Conservation (phyloP, 2,113 vertebrate genomes). For the Rhea americana region DNA sequence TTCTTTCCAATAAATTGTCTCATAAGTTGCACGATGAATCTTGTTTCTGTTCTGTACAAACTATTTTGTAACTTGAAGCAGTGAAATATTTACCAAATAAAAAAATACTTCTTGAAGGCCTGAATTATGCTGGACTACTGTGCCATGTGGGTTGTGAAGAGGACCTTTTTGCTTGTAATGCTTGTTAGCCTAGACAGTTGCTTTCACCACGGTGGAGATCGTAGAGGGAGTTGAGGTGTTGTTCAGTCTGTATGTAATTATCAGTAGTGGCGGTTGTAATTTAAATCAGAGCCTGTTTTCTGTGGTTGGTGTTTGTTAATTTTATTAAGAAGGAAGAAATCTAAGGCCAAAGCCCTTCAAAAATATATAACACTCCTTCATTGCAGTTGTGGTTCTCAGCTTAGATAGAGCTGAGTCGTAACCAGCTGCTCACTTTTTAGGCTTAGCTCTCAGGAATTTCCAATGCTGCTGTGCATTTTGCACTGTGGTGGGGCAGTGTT, state of each 20-base stretch:
- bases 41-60: not conserved
- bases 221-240: not conserved
- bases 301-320: not conserved
- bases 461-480: not conserved
- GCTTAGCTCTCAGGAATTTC: not conserved
- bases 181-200: not conserved
- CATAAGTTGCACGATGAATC: not conserved
- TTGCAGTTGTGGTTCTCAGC: not conserved
- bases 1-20: not conserved
- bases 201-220: not conserved
- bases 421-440: not conserved
- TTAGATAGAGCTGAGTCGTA: not conserved
- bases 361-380: not conserved
- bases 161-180: not conserved
- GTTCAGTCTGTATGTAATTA: accelerated
- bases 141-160: not conserved
- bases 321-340: not conserved
- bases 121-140: not conserved
- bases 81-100: not conserved
- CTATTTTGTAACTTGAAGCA: not conserved
- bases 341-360: not conserved
- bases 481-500: not conserved
- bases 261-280: not conserved
- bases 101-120: not conserved
- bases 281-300: not conserved